phyloP scores from a whole-genome alignment of 2,888 invertebrate species.

The Zygogramma bicolorata region DNA sequence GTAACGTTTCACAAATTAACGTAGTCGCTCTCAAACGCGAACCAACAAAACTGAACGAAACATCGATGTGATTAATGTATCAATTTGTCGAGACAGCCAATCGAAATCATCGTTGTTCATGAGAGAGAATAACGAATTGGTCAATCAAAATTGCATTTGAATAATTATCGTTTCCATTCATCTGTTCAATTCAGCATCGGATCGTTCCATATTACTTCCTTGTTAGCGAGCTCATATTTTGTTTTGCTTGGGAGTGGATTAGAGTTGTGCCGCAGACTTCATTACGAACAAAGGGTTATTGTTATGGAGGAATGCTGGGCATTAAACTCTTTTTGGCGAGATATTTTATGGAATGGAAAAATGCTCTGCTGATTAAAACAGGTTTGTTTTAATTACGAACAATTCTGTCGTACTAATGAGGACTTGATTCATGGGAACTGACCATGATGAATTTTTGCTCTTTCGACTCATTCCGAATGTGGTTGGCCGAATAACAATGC shows the following conservation, averaged over 20 bases:
- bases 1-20: not conserved
- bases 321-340: too few relatives aligned
- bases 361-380: too few relatives aligned
- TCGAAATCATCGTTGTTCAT: slow-evolving; percentile 25
- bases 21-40: not conserved
- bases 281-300: not conserved
- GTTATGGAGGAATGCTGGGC: too few relatives aligned
- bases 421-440: too few relatives aligned
- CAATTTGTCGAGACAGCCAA: slow-evolving; percentile 11
- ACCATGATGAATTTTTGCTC: too few relatives aligned
- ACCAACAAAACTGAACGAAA: slow-evolving; percentile 1
- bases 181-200: slow-evolving; percentile 25
- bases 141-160: slow-evolving; percentile 30
- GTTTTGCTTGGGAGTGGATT: not conserved
- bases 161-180: slow-evolving; percentile 31
- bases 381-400: too few relatives aligned
- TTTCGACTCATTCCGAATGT: too few relatives aligned
- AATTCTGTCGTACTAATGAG: too few relatives aligned
- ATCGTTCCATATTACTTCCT: slow-evolving; percentile 25
- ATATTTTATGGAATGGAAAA: too few relatives aligned
- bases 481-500: too few relatives aligned
- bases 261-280: not conserved
- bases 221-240: slow-evolving; percentile 21
- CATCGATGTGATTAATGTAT: slow-evolving; percentile 18
- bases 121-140: slow-evolving; percentile 30